phyloP scores from a whole-genome alignment of 2,888 invertebrate genomes.

The Pecten maximus region DNA sequence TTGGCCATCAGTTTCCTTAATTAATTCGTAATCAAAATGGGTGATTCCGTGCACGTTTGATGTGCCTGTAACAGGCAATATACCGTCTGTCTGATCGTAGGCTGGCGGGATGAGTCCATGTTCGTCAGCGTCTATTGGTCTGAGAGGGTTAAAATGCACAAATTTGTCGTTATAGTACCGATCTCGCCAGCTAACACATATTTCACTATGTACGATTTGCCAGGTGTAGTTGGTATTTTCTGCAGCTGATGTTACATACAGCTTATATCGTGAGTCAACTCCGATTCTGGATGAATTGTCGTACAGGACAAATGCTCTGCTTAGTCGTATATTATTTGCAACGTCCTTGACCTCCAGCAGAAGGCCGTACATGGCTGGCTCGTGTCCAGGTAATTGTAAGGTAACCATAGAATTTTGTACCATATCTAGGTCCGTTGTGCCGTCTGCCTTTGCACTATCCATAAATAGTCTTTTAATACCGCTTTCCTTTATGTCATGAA shows the following conservation, averaged over 20 bases:
- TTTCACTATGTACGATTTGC: conserved; percentile 58
- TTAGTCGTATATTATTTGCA: conserved; percentile 58
- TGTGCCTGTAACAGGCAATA: conserved; percentile 60
- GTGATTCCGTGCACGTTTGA: conserved; percentile 60
- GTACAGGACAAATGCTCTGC: conserved; percentile 60
- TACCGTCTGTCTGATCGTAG: conserved; percentile 63
- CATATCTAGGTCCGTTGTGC: not conserved
- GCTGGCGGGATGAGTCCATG: conserved; percentile 49
- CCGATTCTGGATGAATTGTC: conserved; percentile 59
- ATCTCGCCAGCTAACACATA: conserved; percentile 59
- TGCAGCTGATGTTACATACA: conserved; percentile 55
- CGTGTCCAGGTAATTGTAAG: conserved; percentile 42
- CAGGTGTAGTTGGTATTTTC: conserved; percentile 53
- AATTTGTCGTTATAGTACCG: conserved; percentile 57
- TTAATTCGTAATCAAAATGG: conserved; percentile 49
- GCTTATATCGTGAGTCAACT: conserved; percentile 30
- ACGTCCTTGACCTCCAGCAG: conserved; percentile 60
- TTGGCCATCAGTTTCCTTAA: not conserved
- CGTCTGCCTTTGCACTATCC: not conserved
- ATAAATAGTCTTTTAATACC: not conserved
- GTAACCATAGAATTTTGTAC: not conserved
- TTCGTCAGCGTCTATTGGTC: conserved; percentile 52
- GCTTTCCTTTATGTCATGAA: conserved; percentile 46
- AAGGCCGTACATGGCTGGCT: conserved; percentile 55
- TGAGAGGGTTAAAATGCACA: conserved; percentile 50